phyloP scores from a whole-genome alignment of 2,797 vertebrate species.

The Lates japonicus region DNA sequence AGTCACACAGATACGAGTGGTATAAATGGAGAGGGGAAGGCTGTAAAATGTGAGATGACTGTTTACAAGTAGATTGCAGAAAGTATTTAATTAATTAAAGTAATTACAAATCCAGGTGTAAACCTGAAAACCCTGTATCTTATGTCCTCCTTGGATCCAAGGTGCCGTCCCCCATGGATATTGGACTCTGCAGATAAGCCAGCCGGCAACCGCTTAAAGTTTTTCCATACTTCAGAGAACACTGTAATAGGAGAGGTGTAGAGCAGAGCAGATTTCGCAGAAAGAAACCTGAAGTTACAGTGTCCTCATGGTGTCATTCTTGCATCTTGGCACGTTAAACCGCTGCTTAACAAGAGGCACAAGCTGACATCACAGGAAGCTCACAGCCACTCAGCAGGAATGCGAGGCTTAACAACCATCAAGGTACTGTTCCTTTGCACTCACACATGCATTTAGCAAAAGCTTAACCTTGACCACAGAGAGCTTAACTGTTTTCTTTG shows the following conservation, averaged over 20 bases:
- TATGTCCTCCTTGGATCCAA: conserved; percentile 15
- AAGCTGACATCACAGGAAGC: conserved; percentile 45
- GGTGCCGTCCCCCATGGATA: conserved; percentile 43
- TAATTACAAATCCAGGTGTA: not conserved
- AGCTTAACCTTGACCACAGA: conserved; percentile 24
- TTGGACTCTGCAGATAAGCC: conserved; percentile 48
- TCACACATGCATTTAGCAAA: not conserved
- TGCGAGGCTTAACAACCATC: conserved; percentile 49
- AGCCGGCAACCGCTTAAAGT: conserved; percentile 17
- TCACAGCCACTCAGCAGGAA: conserved; percentile 30
- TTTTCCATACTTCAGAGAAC: conserved; percentile 27
- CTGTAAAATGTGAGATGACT: conserved; percentile 7
- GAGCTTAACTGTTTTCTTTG: not conserved
- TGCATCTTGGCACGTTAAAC: conserved; percentile 34
- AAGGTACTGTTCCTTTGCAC: conserved; percentile 58
- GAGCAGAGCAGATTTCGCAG: conserved; percentile 27
- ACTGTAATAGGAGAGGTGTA: conserved; percentile 37
- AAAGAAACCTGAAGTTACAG: conserved; percentile 46
- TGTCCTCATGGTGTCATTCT: conserved; percentile 12
- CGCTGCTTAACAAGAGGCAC: conserved; percentile 37
- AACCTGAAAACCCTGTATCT: conserved; percentile 4
- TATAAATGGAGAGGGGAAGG: conserved; percentile 38
- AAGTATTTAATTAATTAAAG: not conserved
- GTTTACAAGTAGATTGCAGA: conserved; percentile 7
- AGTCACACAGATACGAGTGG: conserved; percentile 23